Evolutionary conservation across 2,888 invertebrate species (phyloP).

Genomic region (Limulus polyphemus): DNA sequence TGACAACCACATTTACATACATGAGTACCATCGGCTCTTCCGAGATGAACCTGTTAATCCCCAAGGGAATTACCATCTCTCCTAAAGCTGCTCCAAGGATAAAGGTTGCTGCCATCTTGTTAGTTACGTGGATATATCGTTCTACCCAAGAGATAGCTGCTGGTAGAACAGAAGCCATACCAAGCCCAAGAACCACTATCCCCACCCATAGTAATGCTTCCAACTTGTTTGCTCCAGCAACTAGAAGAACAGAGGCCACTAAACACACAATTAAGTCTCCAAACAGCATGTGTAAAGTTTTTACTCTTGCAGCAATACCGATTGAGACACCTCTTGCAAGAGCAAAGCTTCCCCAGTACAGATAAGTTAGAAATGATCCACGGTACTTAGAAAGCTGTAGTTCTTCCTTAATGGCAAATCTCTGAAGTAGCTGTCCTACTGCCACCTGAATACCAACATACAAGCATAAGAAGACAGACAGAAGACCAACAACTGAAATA

Average conservation of each 20-base stretch:
- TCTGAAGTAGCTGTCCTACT: slow-evolving; percentile 38
- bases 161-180: slow-evolving; percentile 40
- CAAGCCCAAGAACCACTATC: slow-evolving; percentile 36
- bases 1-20: slow-evolving; percentile 32
- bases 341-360: slow-evolving; percentile 40
- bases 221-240: slow-evolving; percentile 29
- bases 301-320: slow-evolving; percentile 35
- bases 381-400: slow-evolving; percentile 32
- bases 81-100: slow-evolving; percentile 39
- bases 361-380: slow-evolving; percentile 36
- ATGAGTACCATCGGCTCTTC: slow-evolving; percentile 34
- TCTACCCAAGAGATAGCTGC: slow-evolving; percentile 40
- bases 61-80: slow-evolving; percentile 37
- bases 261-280: slow-evolving; percentile 33
- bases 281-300: slow-evolving; percentile 36
- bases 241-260: slow-evolving; percentile 33
- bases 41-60: slow-evolving; percentile 36
- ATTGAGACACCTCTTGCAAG: slow-evolving; percentile 34
- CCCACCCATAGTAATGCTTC: slow-evolving; percentile 36
- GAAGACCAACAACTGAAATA: slow-evolving; percentile 31
- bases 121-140: slow-evolving; percentile 37
- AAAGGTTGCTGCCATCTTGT: slow-evolving; percentile 39
- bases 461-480: slow-evolving; percentile 37
- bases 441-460: slow-evolving; percentile 39
- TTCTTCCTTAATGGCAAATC: slow-evolving; percentile 34